Evolutionary conservation across 1,140 invertebrate species (phyloP).

Genomic region (Phortica variegata): DNA sequence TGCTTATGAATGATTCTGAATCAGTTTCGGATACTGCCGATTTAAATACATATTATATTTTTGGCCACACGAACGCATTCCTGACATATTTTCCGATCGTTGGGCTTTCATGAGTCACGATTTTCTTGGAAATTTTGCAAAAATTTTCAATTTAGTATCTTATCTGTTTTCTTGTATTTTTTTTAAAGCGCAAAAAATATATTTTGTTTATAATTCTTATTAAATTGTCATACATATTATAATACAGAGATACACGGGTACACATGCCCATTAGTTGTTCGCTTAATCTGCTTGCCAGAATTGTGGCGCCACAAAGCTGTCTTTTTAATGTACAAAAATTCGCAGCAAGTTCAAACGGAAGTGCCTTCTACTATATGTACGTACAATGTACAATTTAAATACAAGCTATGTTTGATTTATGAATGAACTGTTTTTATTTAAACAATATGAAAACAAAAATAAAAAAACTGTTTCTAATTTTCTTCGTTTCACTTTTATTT

Average conservation of each 20-base stretch:
- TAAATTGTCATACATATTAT: neutral
- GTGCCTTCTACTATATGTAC: too few relatives aligned
- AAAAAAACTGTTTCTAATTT: too few relatives aligned
- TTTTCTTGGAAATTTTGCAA: slow-evolving; percentile 39
- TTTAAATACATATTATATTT: slow-evolving; percentile 1
- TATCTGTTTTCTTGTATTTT: too few relatives aligned
- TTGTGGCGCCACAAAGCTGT: too few relatives aligned
- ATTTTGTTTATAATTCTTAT: slow-evolving; percentile 36
- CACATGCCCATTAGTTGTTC: too few relatives aligned
- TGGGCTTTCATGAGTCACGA: slow-evolving; percentile 25
- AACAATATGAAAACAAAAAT: too few relatives aligned
- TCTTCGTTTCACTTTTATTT: too few relatives aligned
- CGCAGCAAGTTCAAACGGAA: too few relatives aligned
- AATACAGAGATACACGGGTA: too few relatives aligned
- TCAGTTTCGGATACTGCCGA: too few relatives aligned
- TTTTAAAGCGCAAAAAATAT: slow-evolving; percentile 1
- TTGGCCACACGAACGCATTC: slow-evolving; percentile 45
- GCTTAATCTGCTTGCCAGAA: too few relatives aligned
- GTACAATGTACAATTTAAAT: slow-evolving; percentile 12
- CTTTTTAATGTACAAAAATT: too few relatives aligned
- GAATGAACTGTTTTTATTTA: slow-evolving; percentile 1
- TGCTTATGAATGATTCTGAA: slow-evolving; percentile 38
- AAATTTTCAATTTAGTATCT: slow-evolving; percentile 4
- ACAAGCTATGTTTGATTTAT: neutral
- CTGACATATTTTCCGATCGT: slow-evolving; percentile 23